These are phyloP conservation scores for Campopleginae sp. DNA, from an alignment of 2,888 invertebrate genomes.

Conservation along the genomic window DNA sequence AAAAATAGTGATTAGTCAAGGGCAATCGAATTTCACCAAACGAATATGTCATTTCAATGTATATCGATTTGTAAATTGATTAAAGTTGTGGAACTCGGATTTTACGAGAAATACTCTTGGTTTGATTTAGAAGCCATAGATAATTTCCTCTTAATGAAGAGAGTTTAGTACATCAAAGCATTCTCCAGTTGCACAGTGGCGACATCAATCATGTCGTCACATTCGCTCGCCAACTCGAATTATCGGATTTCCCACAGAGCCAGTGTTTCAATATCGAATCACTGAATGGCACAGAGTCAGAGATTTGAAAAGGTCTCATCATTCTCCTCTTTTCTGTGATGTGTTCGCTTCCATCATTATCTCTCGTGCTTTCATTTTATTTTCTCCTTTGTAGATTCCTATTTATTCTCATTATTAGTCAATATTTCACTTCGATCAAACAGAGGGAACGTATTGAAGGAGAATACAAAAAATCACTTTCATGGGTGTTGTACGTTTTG, in stretches of 20 bases:
- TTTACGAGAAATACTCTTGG: background rate
- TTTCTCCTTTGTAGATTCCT: background rate
- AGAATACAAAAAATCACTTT: background rate
- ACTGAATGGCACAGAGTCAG: conserved; percentile 16
- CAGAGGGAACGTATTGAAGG: background rate
- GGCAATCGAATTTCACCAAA: background rate
- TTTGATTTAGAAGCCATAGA: conserved; percentile 48
- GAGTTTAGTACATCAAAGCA: conserved; percentile 61
- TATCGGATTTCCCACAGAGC: conserved; percentile 52
- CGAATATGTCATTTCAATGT: background rate
- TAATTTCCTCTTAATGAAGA: conserved; percentile 63
- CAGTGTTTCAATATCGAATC: conserved; percentile 57
- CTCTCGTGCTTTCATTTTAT: background rate
- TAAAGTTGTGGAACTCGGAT: conserved; percentile 6
- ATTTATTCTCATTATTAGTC: background rate
- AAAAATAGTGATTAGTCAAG: conserved; percentile 6
- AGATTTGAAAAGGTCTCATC: conserved; percentile 5
- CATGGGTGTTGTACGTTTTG: background rate
- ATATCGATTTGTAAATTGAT: background rate
- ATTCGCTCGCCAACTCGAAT: conserved; percentile 40
- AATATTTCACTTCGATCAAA: background rate
- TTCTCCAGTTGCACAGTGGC: conserved; percentile 30
- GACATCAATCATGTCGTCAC: conserved; percentile 27
- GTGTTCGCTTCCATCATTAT: conserved; percentile 10
- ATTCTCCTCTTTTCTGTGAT: background rate